Percentiles rank a stretch among this genome's conserved stretches.
Conservation (phyloP, 2,888 invertebrate genomes). For the Eledona agricola region DNA sequence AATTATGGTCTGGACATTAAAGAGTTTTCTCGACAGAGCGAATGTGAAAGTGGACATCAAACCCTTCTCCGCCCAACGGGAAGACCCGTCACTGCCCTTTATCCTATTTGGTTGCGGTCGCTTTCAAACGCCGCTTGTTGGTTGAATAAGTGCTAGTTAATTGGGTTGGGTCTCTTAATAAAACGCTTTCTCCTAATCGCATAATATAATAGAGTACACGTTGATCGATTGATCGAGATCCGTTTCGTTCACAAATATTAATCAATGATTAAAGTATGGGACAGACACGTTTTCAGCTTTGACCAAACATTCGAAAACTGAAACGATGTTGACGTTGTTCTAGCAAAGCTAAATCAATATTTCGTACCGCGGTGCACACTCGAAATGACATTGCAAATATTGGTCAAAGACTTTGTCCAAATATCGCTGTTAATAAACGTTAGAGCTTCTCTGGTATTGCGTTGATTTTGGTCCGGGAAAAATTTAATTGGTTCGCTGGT, state of each 20-base stretch:
- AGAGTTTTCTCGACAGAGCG: conserved; percentile 33
- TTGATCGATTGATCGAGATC: background rate
- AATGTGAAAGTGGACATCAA: conserved; percentile 35
- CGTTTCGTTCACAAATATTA: background rate
- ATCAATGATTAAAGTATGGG: conserved; percentile 6
- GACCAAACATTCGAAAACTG: conserved; percentile 29
- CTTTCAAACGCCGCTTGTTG: conserved; percentile 41
- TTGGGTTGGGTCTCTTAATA: conserved; percentile 39
- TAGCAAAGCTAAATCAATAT: conserved; percentile 35
- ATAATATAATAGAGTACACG: background rate
- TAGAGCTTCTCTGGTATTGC: conserved; percentile 7
- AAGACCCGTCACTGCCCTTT: conserved; percentile 38
- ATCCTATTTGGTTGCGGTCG: conserved; percentile 38
- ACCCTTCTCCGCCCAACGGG: conserved; percentile 31
- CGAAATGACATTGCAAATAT: conserved; percentile 33
- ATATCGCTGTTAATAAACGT: conserved; percentile 15
- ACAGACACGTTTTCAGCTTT: conserved; percentile 23
- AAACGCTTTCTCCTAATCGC: conserved; percentile 23
- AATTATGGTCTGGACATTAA: conserved; percentile 39
- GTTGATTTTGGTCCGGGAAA: conserved; percentile 17
- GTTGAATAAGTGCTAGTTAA: conserved; percentile 42
- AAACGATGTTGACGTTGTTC: conserved; percentile 34
- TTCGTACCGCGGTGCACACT: conserved; percentile 32
- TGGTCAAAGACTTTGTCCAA: conserved; percentile 24
- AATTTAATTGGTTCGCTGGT: conserved; percentile 4